Conservation (phyloP, 1,140 invertebrate genomes). For the Pogonognathellus flavescens region DNA sequence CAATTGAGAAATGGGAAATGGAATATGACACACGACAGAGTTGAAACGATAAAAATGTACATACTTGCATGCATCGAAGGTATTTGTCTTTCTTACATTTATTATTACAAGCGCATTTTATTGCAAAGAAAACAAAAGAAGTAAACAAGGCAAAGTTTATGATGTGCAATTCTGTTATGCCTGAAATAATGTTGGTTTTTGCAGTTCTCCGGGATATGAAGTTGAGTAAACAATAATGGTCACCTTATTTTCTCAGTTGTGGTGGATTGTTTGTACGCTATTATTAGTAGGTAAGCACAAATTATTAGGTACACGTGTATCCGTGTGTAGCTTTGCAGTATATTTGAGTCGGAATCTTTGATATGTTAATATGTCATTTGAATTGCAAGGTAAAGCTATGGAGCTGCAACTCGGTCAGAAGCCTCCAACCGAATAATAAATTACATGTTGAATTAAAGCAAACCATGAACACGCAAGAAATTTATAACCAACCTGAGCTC, state of each 20-base stretch:
- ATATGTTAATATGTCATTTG: not conserved
- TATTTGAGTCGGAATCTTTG: not conserved
- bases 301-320: not conserved
- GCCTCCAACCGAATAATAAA: constrained; percentile 23
- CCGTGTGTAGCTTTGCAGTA: not conserved
- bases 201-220: not conserved
- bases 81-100: too few species aligned
- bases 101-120: too few species aligned
- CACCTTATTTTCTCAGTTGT: not conserved
- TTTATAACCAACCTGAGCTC: constrained; percentile 27
- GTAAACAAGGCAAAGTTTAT: too few species aligned
- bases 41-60: too few species aligned
- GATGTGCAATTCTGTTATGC: too few species aligned
- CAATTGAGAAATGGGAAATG: too few species aligned
- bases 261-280: constrained; percentile 12
- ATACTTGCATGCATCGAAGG: too few species aligned
- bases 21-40: too few species aligned
- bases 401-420: not conserved
- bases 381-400: not conserved
- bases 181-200: too few species aligned
- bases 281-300: not conserved
- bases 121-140: too few species aligned
- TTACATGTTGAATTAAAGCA: constrained; percentile 25
- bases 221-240: constrained; percentile 22
- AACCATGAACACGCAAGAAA: constrained; percentile 14